Conservation (phyloP, 2,797 vertebrate species). For the Momotus momota region DNA sequence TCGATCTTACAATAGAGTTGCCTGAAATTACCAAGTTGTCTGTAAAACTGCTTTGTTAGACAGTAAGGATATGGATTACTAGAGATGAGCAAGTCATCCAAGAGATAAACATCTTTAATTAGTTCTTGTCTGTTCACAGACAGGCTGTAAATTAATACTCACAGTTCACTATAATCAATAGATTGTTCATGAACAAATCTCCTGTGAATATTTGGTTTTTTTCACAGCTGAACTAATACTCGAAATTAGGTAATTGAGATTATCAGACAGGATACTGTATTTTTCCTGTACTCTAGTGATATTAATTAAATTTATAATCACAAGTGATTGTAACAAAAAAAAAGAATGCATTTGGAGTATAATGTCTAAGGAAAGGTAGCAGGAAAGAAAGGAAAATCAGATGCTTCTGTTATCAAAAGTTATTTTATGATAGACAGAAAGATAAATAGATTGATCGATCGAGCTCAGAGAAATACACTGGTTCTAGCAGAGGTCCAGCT, state of each 20-base stretch:
- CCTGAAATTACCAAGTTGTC: not conserved
- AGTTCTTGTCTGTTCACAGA: not conserved
- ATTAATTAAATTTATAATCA: not conserved
- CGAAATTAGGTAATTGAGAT: not conserved
- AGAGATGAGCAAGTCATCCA: not conserved
- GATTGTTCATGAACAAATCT: not conserved
- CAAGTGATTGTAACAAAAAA: not conserved
- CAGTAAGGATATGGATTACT: not conserved
- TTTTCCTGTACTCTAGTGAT: not conserved
- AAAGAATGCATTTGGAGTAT: not conserved
- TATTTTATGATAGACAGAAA: not conserved
- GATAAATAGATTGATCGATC: fast-evolving
- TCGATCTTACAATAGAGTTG: not conserved
- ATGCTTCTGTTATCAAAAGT: not conserved
- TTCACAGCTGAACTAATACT: not conserved
- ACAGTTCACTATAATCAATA: not conserved
- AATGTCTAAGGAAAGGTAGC: not conserved
- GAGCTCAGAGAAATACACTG: not conserved
- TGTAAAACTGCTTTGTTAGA: not conserved
- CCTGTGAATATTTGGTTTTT: not conserved
- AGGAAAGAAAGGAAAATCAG: not conserved
- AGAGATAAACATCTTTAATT: conserved; percentile 41
- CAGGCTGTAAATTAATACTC: conserved; percentile 19
- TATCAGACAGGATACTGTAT: not conserved
- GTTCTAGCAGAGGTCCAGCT: not conserved